Evolutionary conservation across 2,888 invertebrate genomes (phyloP).

Genomic region (Idaea straminata): DNA sequence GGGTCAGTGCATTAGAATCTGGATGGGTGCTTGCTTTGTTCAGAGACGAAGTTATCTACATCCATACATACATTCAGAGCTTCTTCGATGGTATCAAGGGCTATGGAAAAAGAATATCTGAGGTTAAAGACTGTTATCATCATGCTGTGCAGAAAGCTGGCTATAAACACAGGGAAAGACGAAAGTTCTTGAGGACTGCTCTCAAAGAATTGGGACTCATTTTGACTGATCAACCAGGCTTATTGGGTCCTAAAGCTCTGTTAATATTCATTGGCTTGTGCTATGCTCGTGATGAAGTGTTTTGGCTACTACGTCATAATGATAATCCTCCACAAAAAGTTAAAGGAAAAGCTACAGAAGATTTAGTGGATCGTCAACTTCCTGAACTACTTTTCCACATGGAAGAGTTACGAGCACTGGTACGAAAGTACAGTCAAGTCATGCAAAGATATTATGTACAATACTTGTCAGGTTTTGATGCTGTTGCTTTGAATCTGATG

Average conservation of each 20-base stretch:
- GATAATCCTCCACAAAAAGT: constrained; percentile 96
- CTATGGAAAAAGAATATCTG: constrained; percentile 93
- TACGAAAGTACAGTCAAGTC: constrained; percentile 97
- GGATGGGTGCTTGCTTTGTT: constrained; percentile 97
- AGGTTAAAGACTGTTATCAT: constrained; percentile 97
- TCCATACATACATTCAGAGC: constrained; percentile 94
- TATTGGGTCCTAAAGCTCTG: constrained; percentile 97
- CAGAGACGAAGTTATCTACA: constrained; percentile 97
- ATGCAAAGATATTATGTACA: constrained; percentile 99
- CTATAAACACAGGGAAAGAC: constrained; percentile 94
- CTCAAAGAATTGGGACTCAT: constrained; percentile 96
- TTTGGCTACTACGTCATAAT: constrained; percentile 97
- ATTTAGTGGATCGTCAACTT: constrained; percentile 95
- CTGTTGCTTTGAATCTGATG: constrained; percentile 92
- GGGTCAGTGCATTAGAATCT: constrained; percentile 94
- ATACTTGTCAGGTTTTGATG: constrained; percentile 97
- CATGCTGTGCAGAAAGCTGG: constrained; percentile 95
- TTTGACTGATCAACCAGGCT: constrained; percentile 98
- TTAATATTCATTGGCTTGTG: constrained; percentile 98
- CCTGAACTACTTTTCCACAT: constrained; percentile 99
- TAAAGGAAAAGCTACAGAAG: constrained; percentile 93
- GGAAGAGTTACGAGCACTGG: constrained; percentile 96
- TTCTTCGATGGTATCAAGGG: constrained; percentile 98
- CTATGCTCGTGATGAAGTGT: constrained; percentile 97
- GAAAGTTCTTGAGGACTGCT: constrained; percentile 97